phyloP scores from a whole-genome alignment of 2,797 vertebrate genomes.

The Philypnodon macrostomus region DNA sequence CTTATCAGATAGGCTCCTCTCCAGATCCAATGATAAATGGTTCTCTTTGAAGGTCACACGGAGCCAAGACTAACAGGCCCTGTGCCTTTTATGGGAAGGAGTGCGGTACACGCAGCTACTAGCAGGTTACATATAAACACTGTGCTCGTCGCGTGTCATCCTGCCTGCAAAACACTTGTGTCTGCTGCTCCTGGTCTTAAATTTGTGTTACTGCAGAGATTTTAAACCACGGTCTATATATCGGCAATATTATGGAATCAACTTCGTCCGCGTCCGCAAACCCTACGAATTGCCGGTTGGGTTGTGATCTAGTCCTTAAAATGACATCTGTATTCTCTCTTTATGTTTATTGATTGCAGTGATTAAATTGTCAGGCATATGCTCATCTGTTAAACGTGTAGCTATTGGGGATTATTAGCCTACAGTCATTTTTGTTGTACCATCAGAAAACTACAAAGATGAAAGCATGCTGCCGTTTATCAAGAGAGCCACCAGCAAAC shows the following conservation, averaged over 20 bases:
- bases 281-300: too few species aligned
- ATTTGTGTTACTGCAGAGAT: slow-evolving; percentile 19
- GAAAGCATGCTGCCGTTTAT: slow-evolving; percentile 41
- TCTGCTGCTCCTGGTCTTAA: slow-evolving; percentile 21
- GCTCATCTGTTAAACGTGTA: too few species aligned
- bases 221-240: slow-evolving; percentile 13
- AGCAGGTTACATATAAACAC: slow-evolving; percentile 57
- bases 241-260: too few species aligned
- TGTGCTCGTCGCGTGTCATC: slow-evolving; percentile 29
- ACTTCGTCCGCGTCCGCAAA: too few species aligned
- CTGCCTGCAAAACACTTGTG: slow-evolving; percentile 30
- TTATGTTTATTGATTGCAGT: too few species aligned
- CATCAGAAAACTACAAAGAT: slow-evolving; percentile 40
- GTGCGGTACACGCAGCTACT: slow-evolving; percentile 41
- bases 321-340: too few species aligned
- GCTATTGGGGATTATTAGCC: too few species aligned
- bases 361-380: too few species aligned
- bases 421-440: slow-evolving; percentile 2
- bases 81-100: slow-evolving; percentile 64
- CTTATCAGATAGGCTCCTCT: slow-evolving; percentile 72
- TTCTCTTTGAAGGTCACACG: slow-evolving; percentile 75
- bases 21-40: slow-evolving; percentile 71
- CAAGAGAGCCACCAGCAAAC: slow-evolving; percentile 43
- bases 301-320: too few species aligned
- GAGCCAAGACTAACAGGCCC: slow-evolving; percentile 50